Evolutionary conservation across 2,113 vertebrate genomes (phyloP).

Genomic region (Corvus moneduloides): DNA sequence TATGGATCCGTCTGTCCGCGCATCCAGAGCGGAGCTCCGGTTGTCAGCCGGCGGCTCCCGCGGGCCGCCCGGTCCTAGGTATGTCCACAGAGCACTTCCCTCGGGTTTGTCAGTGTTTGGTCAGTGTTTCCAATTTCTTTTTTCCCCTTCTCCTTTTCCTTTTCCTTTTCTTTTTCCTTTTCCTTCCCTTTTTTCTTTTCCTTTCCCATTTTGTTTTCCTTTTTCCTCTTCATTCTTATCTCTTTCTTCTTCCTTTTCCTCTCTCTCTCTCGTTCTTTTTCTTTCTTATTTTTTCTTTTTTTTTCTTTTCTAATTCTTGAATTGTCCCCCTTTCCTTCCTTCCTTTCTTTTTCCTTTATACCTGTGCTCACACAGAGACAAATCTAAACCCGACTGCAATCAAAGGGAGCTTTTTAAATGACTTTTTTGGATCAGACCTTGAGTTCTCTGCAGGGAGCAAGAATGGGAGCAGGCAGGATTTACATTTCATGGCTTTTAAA

Average conservation of each 20-base stretch:
- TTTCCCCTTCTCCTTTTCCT: rapidly evolving
- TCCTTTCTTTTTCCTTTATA: neutral
- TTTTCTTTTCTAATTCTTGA: neutral
- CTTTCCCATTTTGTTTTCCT: too few relatives aligned
- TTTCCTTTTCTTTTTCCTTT: rapidly evolving
- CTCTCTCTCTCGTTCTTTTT: neutral
- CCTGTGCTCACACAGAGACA: neutral
- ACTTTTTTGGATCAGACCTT: neutral
- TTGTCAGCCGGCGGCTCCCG: neutral
- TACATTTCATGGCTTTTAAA: neutral
- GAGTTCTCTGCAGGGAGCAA: neutral
- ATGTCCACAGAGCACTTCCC: neutral
- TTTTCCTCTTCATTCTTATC: too few relatives aligned
- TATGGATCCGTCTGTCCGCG: neutral
- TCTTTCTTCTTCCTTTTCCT: neutral
- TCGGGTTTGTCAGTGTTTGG: neutral
- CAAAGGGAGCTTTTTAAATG: neutral
- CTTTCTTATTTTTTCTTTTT: rapidly evolving
- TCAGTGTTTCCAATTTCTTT: neutral
- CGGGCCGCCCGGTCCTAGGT: neutral
- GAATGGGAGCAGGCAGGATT: neutral
- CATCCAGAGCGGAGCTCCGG: neutral
- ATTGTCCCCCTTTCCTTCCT: neutral
- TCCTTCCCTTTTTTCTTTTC: too few relatives aligned
- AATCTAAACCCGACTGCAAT: neutral